Evolutionary conservation across 2,113 vertebrate species (phyloP).

Genomic region (Baryphthengus martii): DNA sequence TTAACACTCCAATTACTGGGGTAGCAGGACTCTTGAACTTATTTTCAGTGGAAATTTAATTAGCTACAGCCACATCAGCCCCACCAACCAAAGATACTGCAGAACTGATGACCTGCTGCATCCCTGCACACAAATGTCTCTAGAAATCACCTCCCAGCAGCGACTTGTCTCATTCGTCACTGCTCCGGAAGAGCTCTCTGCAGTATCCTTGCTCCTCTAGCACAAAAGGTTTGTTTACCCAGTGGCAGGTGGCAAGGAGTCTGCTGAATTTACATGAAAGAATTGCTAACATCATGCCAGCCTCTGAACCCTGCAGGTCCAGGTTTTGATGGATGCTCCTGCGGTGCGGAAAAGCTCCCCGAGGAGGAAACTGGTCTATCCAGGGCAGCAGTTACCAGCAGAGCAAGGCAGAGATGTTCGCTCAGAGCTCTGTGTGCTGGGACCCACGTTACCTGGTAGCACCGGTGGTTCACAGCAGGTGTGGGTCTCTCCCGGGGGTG

Average conservation of each 20-base stretch:
- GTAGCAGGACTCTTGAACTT: neutral
- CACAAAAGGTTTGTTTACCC: neutral
- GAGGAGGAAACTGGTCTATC: neutral
- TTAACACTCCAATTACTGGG: neutral
- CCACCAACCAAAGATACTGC: neutral
- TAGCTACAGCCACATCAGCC: neutral
- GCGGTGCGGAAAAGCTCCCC: rapidly evolving
- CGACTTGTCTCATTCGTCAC: neutral
- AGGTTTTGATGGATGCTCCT: neutral
- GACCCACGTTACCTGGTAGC: rapidly evolving
- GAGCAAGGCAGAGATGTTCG: neutral
- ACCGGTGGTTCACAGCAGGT: rapidly evolving
- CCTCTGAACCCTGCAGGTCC: neutral
- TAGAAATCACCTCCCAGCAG: neutral
- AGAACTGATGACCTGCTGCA: neutral
- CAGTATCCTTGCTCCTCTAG: neutral
- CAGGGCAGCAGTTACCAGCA: neutral
- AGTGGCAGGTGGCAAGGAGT: rapidly evolving
- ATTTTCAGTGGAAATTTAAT: neutral
- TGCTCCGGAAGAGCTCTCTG: neutral
- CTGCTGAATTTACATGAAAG: neutral
- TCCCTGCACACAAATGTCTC: neutral
- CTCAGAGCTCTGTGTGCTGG: neutral
- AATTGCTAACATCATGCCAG: neutral
- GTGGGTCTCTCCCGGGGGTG: neutral